Conservation (phyloP, 2,888 invertebrate species). For the Acrobasis consociella region DNA sequence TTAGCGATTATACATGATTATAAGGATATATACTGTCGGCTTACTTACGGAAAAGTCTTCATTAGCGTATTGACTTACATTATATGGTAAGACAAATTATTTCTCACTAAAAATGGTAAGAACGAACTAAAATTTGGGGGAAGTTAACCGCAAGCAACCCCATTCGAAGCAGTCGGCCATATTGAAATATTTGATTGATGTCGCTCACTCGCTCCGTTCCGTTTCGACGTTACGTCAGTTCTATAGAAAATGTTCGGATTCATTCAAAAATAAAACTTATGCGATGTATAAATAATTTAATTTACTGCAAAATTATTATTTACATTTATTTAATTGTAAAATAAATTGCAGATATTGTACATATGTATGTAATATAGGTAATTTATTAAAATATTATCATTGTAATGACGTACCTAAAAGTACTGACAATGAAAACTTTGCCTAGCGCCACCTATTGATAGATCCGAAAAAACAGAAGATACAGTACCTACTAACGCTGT, state of each 20-base stretch:
- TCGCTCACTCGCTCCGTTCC: slow-evolving; percentile 39
- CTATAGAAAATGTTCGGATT: slow-evolving; percentile 17
- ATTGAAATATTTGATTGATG: slow-evolving; percentile 61
- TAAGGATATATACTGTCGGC: slow-evolving; percentile 34
- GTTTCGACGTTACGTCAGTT: slow-evolving; percentile 22
- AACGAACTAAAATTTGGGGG: slow-evolving; percentile 54
- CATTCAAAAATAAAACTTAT: neutral
- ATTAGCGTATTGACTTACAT: slow-evolving; percentile 75
- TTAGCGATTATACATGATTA: slow-evolving; percentile 32
- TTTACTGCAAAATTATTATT: no score
- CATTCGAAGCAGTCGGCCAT: slow-evolving; percentile 70
- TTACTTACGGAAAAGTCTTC: slow-evolving; percentile 68
- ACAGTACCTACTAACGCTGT: no score
- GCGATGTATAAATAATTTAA: no score
- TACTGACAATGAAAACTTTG: no score
- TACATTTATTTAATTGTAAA: neutral
- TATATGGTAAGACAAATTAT: slow-evolving; percentile 66
- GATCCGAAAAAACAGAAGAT: no score
- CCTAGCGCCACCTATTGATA: no score
- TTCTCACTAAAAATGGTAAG: slow-evolving; percentile 46
- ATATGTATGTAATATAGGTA: neutral
- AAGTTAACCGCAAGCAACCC: slow-evolving; percentile 62
- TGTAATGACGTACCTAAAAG: no score
- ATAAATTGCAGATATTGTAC: neutral
- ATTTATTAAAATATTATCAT: no score